phyloP scores from a whole-genome alignment of 1,140 invertebrate genomes.

The Papilio aristodemus region DNA sequence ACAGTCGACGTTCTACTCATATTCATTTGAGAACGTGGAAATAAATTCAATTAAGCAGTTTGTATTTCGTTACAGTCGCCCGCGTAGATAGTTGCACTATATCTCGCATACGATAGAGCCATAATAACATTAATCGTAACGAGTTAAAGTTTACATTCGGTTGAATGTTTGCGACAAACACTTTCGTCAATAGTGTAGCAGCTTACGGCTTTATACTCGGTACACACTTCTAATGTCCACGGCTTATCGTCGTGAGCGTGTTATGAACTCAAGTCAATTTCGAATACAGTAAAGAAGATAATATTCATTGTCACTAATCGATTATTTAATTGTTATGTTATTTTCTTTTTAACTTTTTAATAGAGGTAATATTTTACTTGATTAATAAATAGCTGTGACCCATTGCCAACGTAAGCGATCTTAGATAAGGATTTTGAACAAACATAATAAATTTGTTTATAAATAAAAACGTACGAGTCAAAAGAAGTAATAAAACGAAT shows the following conservation, averaged over 20 bases:
- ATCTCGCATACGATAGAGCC: slow-evolving; percentile 40
- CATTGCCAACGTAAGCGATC: slow-evolving; percentile 8
- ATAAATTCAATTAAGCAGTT: slow-evolving; percentile 77
- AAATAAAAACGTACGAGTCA: slow-evolving; percentile 18
- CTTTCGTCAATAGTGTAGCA: slow-evolving; percentile 44
- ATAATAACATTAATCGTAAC: slow-evolving; percentile 44
- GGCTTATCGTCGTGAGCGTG: slow-evolving; percentile 56
- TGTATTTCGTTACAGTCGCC: slow-evolving; percentile 49
- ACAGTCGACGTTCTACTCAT: slow-evolving; percentile 67
- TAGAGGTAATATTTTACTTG: slow-evolving; percentile 21
- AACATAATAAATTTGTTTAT: not conserved
- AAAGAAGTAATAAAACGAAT: slow-evolving; percentile 26
- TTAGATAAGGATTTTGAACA: slow-evolving; percentile 16
- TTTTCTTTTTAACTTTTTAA: slow-evolving; percentile 21
- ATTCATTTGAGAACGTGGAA: slow-evolving; percentile 75
- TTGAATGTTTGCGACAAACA: slow-evolving; percentile 43
- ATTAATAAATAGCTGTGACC: slow-evolving; percentile 21
- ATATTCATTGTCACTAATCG: slow-evolving; percentile 60
- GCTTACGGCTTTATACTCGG: slow-evolving; percentile 27
- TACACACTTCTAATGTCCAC: slow-evolving; percentile 36
- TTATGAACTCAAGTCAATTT: slow-evolving; percentile 54
- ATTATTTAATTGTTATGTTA: slow-evolving; percentile 48
- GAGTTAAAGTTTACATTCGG: slow-evolving; percentile 47
- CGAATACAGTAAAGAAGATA: slow-evolving; percentile 39
- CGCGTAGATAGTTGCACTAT: slow-evolving; percentile 45